Evolutionary conservation across 2,888 invertebrate genomes (phyloP).

Genomic region (Leucophora obtusa): DNA sequence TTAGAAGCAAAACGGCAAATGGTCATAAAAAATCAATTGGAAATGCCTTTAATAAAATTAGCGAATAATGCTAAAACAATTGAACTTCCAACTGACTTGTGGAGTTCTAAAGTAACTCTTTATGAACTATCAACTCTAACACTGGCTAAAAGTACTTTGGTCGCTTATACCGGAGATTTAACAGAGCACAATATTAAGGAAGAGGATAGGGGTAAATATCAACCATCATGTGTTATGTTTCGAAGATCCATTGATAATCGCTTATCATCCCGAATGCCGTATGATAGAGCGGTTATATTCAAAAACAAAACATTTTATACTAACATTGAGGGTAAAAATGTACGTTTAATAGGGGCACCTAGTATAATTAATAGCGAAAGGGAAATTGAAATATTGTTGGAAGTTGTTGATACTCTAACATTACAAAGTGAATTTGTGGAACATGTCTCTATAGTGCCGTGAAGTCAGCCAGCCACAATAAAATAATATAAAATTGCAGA

Average conservation of each 20-base stretch:
- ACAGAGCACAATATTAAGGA: conserved; percentile 74
- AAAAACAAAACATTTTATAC: conserved; percentile 77
- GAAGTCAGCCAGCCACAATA: conserved; percentile 31
- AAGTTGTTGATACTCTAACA: conserved; percentile 77
- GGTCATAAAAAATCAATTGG: conserved; percentile 72
- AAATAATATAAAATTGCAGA: conserved; percentile 2
- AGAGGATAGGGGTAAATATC: conserved; percentile 76
- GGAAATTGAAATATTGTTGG: conserved; percentile 77
- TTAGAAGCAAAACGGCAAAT: conserved; percentile 65
- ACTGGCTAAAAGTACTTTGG: conserved; percentile 70
- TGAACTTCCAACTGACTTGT: conserved; percentile 72
- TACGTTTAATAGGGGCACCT: conserved; percentile 78
- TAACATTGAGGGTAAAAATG: conserved; percentile 78
- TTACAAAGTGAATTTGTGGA: conserved; percentile 75
- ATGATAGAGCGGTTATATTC: conserved; percentile 78
- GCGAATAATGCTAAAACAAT: conserved; percentile 74
- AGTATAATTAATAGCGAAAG: conserved; percentile 71
- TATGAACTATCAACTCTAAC: conserved; percentile 72
- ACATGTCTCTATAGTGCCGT: conserved; percentile 68
- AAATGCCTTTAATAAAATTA: conserved; percentile 74
- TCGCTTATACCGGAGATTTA: conserved; percentile 76
- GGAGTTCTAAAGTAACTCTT: conserved; percentile 77
- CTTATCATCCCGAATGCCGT: conserved; percentile 73
- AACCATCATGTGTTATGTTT: conserved; percentile 78
- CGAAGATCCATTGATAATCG: conserved; percentile 72